These are phyloP conservation scores for Myripristis murdjan DNA, from an alignment of 2,797 vertebrate species.

Conservation along the genomic window DNA sequence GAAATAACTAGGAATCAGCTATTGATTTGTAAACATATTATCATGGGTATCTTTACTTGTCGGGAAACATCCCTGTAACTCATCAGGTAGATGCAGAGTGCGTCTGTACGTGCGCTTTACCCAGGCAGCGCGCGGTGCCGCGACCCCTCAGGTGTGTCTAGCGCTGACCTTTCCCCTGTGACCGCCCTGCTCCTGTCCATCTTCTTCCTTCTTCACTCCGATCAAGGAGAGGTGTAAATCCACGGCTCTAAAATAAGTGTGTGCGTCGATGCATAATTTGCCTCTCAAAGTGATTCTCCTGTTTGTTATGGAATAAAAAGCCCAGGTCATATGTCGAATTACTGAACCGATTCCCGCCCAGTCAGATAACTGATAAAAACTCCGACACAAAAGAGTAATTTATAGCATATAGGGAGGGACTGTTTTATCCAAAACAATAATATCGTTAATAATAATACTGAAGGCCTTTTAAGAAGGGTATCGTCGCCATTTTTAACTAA, in stretches of 20 bases:
- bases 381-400: constrained; percentile 53
- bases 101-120: no score
- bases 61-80: no score
- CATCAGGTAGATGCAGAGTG: no score
- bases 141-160: constrained; percentile 35
- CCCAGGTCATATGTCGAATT: constrained; percentile 47
- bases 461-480: constrained; percentile 52
- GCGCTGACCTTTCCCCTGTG: constrained; percentile 21
- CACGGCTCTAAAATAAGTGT: no score
- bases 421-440: constrained; percentile 51
- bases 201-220: no score
- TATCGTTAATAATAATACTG: constrained; percentile 46
- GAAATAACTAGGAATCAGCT: no score
- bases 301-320: constrained; percentile 8
- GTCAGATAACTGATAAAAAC: constrained; percentile 60
- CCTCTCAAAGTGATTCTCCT: no score
- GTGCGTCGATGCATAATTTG: no score
- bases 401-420: constrained; percentile 33
- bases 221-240: no score
- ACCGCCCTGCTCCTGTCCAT: no score
- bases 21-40: no score
- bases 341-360: constrained; percentile 62
- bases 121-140: constrained; percentile 3
- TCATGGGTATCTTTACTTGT: no score
- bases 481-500: constrained; percentile 3